These are phyloP conservation scores for Caranx melampygus DNA, from an alignment of 2,113 vertebrate species.

Conservation along the genomic window DNA sequence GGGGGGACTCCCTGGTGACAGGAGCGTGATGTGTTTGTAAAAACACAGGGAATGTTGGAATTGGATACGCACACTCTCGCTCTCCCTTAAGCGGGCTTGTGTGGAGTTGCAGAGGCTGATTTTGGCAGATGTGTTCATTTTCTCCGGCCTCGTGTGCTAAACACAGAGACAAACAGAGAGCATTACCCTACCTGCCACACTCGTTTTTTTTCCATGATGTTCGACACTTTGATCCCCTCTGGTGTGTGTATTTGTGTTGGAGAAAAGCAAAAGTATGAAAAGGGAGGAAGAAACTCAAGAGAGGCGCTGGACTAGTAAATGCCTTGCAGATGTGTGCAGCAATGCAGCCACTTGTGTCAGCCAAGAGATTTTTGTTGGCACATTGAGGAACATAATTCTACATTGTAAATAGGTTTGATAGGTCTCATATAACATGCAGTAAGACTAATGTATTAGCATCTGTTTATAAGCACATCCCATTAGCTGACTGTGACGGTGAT, in stretches of 20 bases:
- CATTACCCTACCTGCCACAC: slow-evolving; percentile 57
- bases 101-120: slow-evolving; percentile 58
- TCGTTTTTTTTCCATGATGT: slow-evolving; percentile 28
- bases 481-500: slow-evolving; percentile 51
- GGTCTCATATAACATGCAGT: slow-evolving; percentile 1
- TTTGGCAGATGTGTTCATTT: slow-evolving; percentile 66
- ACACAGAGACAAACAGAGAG: slow-evolving; percentile 39
- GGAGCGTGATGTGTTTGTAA: slow-evolving; percentile 67
- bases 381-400: slow-evolving; percentile 30
- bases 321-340: slow-evolving; percentile 75
- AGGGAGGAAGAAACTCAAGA: slow-evolving; percentile 39
- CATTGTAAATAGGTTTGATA: slow-evolving; percentile 30
- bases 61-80: slow-evolving; percentile 40
- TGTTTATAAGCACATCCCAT: slow-evolving; percentile 19
- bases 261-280: slow-evolving; percentile 28
- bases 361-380: slow-evolving; percentile 58
- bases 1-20: slow-evolving; percentile 50
- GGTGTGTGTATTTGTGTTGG: slow-evolving; percentile 51
- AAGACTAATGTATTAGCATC: slow-evolving; percentile 15
- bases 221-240: slow-evolving; percentile 36
- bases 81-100: slow-evolving; percentile 35
- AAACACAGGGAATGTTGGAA: slow-evolving; percentile 68
- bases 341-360: slow-evolving; percentile 51
- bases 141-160: slow-evolving; percentile 30
- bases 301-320: slow-evolving; percentile 64